A percentile compares a stretch with the other conserved stretches of the same genome.
phyloP scores from a whole-genome alignment of 2,888 invertebrate genomes.

The Masnerella sp. region DNA sequence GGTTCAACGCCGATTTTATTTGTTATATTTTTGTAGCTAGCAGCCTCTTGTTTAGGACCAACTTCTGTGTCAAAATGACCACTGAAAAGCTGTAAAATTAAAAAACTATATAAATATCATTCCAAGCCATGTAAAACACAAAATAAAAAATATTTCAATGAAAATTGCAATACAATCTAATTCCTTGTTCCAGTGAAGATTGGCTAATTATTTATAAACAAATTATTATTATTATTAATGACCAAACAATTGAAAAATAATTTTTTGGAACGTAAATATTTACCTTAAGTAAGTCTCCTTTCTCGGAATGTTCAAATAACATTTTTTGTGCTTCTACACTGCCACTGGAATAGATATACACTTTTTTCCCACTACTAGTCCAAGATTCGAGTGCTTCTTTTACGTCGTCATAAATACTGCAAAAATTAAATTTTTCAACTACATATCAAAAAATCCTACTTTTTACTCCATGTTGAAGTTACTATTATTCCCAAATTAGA shows the following conservation, averaged over 20 bases:
- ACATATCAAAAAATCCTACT: neutral
- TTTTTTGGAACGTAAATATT: too few species aligned
- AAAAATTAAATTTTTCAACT: constrained; percentile 66
- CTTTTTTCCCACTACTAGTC: constrained; percentile 82
- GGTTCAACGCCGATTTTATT: constrained; percentile 82
- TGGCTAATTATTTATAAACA: too few species aligned
- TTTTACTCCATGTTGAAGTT: too few species aligned
- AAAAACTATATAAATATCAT: constrained; percentile 35
- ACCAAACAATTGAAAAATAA: too few species aligned
- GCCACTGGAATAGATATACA: constrained; percentile 95
- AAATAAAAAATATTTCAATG: constrained; percentile 11
- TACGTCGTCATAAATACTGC: constrained; percentile 93
- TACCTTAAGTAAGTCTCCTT: constrained; percentile 86
- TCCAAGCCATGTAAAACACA: too few species aligned
- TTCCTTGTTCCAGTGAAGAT: too few species aligned
- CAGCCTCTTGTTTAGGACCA: constrained; percentile 87
- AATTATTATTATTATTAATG: too few species aligned
- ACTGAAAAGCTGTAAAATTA: constrained; percentile 82
- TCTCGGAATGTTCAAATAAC: constrained; percentile 86
- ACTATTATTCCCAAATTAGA: too few species aligned
- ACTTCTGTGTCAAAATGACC: constrained; percentile 92
- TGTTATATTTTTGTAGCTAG: constrained; percentile 89
- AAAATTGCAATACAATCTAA: too few species aligned
- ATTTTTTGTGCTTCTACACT: constrained; percentile 94
- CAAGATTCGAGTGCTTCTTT: constrained; percentile 85